A percentile compares a stretch with the other conserved stretches of the same genome.
These are phyloP conservation scores for Halcyon leucocephala DNA, from an alignment of 2,797 vertebrate genomes.

Conservation along the genomic window DNA sequence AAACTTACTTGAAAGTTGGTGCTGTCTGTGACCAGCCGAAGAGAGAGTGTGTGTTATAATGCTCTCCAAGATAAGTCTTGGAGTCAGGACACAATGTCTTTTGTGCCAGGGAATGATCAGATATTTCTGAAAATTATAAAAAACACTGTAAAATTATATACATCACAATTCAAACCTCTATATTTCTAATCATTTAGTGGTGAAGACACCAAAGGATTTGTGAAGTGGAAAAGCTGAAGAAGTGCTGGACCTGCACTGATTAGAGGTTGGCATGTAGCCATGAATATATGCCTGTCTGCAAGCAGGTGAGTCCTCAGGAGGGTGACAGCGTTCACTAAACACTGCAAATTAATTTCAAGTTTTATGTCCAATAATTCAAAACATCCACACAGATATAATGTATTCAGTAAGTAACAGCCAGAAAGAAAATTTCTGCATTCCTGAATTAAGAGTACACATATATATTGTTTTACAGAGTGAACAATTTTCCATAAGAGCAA, in stretches of 20 bases:
- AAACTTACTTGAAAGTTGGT: constrained; percentile 64
- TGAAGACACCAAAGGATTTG: not conserved
- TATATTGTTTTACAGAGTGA: not conserved
- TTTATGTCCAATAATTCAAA: not conserved
- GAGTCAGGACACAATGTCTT: constrained; percentile 65
- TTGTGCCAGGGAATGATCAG: constrained; percentile 17
- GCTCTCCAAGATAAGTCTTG: constrained; percentile 55
- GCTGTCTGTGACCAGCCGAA: constrained; percentile 61
- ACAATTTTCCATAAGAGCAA: not conserved
- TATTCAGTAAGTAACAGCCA: not conserved
- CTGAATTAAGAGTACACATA: not conserved
- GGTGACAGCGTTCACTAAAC: not conserved
- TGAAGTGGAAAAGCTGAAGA: not conserved
- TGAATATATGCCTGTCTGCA: not conserved
- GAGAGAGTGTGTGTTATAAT: constrained; percentile 63
- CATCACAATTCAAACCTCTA: not conserved
- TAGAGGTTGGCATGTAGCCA: not conserved
- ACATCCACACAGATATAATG: not conserved
- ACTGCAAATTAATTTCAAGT: not conserved
- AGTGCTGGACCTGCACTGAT: not conserved
- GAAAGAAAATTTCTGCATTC: not conserved
- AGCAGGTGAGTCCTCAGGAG: not conserved
- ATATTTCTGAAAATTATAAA: constrained; percentile 35
- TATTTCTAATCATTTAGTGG: not conserved
- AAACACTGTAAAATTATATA: not conserved